These are phyloP conservation scores for Drosophila santomea DNA, from an alignment of 1,140 invertebrate species.

Conservation along the genomic window DNA sequence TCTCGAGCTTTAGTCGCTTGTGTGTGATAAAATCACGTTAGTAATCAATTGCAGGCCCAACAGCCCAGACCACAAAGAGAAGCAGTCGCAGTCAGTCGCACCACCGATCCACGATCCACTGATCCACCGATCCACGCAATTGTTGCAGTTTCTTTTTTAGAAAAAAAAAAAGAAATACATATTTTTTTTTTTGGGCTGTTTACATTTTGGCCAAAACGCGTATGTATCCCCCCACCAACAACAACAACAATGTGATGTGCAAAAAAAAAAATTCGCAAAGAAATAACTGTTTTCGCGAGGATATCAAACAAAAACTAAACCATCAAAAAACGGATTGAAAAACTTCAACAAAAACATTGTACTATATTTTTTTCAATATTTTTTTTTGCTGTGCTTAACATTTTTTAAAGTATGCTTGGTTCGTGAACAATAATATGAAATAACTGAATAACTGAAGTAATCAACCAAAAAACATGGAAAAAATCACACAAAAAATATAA, in stretches of 20 bases:
- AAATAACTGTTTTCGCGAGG: conserved; percentile 14
- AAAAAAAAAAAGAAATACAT: neutral
- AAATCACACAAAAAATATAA: conserved; percentile 4
- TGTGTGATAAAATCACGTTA: conserved; percentile 85
- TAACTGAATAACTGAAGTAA: conserved; percentile 11
- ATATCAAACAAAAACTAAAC: conserved; percentile 9
- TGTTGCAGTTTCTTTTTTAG: neutral
- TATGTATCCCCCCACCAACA: conserved; percentile 26
- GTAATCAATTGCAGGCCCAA: conserved; percentile 84
- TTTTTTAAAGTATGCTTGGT: neutral
- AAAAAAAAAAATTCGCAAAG: conserved; percentile 7
- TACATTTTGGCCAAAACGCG: conserved; percentile 36
- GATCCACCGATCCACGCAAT: conserved; percentile 13
- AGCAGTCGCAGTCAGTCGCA: conserved; percentile 44
- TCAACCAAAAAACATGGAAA: conserved; percentile 3
- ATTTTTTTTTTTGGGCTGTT: conserved; percentile 22
- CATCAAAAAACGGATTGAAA: neutral
- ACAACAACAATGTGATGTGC: conserved; percentile 10
- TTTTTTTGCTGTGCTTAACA: conserved; percentile 30
- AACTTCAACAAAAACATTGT: neutral
- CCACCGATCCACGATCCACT: conserved; percentile 35
- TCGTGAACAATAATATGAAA: conserved; percentile 13
- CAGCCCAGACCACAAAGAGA: conserved; percentile 76
- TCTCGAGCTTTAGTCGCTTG: conserved; percentile 84
- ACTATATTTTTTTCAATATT: conserved; percentile 33